Evolutionary conservation across 2,797 vertebrate genomes (phyloP).

Genomic region (Acomys russatus): DNA sequence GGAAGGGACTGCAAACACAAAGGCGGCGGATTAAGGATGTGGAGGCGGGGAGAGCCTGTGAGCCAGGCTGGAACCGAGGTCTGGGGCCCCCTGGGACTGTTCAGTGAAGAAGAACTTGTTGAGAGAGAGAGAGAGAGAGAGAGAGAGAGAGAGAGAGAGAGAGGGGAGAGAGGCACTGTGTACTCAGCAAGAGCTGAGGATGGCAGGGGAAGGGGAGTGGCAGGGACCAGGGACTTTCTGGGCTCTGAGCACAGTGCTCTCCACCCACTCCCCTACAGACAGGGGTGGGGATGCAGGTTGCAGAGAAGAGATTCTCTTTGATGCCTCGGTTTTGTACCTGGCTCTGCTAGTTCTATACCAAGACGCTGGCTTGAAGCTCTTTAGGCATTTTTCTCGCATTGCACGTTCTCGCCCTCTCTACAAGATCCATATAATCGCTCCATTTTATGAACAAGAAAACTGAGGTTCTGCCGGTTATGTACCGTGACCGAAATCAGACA

Average conservation of each 20-base stretch:
- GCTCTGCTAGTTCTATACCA: conserved; percentile 21
- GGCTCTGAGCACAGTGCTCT: conserved; percentile 33
- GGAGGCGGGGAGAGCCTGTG: conserved; percentile 83
- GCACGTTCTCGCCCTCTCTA: conserved; percentile 26
- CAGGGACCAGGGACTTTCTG: conserved; percentile 41
- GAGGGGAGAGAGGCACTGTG: not conserved
- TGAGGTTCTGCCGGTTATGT: conserved; percentile 39
- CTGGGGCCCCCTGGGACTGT: conserved; percentile 82
- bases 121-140: not conserved
- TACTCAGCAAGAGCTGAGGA: conserved; percentile 35
- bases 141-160: not conserved
- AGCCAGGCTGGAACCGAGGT: conserved; percentile 83
- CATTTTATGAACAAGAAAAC: conserved; percentile 70
- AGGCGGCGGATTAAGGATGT: conserved; percentile 82
- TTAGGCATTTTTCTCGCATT: not conserved
- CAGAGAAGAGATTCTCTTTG: not conserved
- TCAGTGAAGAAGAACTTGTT: conserved; percentile 84
- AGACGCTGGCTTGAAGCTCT: not conserved
- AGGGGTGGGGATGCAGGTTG: not conserved
- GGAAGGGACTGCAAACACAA: conserved; percentile 82
- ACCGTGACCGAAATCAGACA: not conserved
- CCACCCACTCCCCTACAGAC: not conserved
- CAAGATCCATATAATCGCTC: not conserved
- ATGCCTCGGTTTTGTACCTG: not conserved
- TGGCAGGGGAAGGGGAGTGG: conserved; percentile 1